These are phyloP conservation scores for Alsophila aescularia DNA, from an alignment of 2,888 invertebrate genomes.

Conservation along the genomic window DNA sequence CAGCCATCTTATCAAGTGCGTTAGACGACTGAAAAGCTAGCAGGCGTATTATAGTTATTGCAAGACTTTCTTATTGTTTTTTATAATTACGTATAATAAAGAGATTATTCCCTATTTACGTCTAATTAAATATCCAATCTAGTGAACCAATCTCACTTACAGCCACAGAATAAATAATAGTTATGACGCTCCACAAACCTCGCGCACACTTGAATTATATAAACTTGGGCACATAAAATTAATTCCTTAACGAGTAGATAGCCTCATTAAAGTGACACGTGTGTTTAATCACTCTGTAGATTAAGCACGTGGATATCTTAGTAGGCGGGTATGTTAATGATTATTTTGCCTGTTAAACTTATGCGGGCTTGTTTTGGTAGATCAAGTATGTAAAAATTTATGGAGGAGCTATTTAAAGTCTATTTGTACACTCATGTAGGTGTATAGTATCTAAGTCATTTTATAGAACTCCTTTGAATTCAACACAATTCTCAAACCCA, in stretches of 20 bases:
- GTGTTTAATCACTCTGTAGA: slow-evolving; percentile 56
- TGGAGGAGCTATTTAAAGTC: too few species aligned
- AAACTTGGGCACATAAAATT: slow-evolving; percentile 27
- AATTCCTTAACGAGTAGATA: slow-evolving; percentile 30
- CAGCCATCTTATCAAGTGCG: too few species aligned
- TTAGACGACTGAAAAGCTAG: too few species aligned
- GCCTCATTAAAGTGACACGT: slow-evolving; percentile 54
- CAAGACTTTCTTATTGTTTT: too few species aligned
- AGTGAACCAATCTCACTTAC: not conserved
- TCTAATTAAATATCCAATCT: not conserved
- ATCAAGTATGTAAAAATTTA: too few species aligned
- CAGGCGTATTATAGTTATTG: too few species aligned
- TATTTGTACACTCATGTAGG: too few species aligned
- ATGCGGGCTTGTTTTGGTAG: slow-evolving; percentile 57
- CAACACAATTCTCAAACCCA: too few species aligned
- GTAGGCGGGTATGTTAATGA: slow-evolving; percentile 49
- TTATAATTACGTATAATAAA: too few species aligned
- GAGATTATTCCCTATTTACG: too few species aligned
- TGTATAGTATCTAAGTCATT: too few species aligned
- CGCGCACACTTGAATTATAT: slow-evolving; percentile 8
- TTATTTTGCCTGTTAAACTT: slow-evolving; percentile 44
- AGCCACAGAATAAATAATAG: not conserved
- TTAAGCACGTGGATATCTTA: slow-evolving; percentile 41
- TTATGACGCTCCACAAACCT: not conserved
- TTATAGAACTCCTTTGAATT: too few species aligned